These are phyloP conservation scores for Drosophila infuscata DNA, from an alignment of 2,888 invertebrate genomes.

Conservation along the genomic window DNA sequence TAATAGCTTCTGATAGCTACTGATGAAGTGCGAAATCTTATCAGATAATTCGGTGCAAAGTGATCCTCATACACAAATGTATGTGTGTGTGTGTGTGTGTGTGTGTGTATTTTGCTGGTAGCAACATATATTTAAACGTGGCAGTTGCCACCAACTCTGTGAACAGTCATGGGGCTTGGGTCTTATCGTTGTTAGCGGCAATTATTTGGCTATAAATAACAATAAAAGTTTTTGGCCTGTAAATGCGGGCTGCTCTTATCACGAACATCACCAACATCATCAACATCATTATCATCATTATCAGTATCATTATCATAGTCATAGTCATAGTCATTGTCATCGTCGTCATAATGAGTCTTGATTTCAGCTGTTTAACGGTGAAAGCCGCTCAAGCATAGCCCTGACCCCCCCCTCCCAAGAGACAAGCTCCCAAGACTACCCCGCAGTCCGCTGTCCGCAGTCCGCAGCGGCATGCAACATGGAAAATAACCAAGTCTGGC, in stretches of 20 bases:
- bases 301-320: constrained; percentile 5
- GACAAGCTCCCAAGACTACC: neutral
- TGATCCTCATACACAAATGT: constrained; percentile 25
- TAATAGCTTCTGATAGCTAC: constrained; percentile 13
- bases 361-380: constrained; percentile 12
- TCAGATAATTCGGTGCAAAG: constrained; percentile 38
- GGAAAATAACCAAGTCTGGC: constrained; percentile 52
- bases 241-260: constrained; percentile 48
- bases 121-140: constrained; percentile 34
- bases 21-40: constrained; percentile 47
- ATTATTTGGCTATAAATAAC: constrained; percentile 73
- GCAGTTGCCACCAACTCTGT: constrained; percentile 21
- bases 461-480: constrained; percentile 14
- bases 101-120: constrained; percentile 2
- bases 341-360: constrained; percentile 7
- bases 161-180: constrained; percentile 31
- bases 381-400: constrained; percentile 32
- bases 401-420: neutral
- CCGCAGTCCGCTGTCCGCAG: neutral
- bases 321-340: constrained; percentile 13
- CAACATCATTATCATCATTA: constrained; percentile 1
- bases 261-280: constrained; percentile 30
- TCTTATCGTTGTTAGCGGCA: constrained; percentile 51
- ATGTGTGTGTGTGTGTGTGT: neutral
- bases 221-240: constrained; percentile 63